Base-by-base conservation (phyloP, 2,797 vertebrate genomes). In the Macropodus opercularis region DNA sequence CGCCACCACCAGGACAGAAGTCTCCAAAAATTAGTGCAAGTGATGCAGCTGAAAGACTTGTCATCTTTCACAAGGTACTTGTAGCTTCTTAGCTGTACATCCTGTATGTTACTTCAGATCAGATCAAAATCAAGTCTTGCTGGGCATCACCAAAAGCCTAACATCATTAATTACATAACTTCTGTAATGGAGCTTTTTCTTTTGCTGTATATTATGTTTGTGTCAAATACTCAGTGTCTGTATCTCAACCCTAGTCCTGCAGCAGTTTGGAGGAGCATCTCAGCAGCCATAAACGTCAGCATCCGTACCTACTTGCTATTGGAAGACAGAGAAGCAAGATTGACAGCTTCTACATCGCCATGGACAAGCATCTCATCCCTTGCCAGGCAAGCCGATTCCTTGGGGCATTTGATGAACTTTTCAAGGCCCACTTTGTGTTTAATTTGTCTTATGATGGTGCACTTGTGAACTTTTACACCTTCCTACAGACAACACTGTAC, bases 231-330 rank as follows among this genome's bases (percentile, higher is more conserved):
- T 40, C n/a, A 32, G 23, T 44, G 31, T 60, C 6, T 18, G 42
- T 39, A 39, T 75, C 19, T 59, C 35, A 48, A 36, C 49, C 13
- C 27, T 52, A 55, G 72, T 74, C 49, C 55, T 75, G 74, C 69
- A 72, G 72, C 63, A 77, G 72, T 69, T 47, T 85, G 36, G 50
- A 58, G 39, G 63, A 77, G 46, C 64, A 75, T 65, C 61, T 71
- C 19, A 1, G 10, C 35, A 71, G 26, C 17, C 38, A 0, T 26
- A 67, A n/a, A n/a, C n/a, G n/a, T n/a, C n/a, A n/a, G n/a, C n/a
- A 78, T 26, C 64, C 46, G 1, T 73, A 75, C 59, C 43, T 73
- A 26, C 69, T 79, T 0, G 32, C 75, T 51, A 61, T 57, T 54
- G 52, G 56, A 0, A 51, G 2, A 54, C 69, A 68, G 50, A 71